Evolutionary conservation across 2,113 vertebrate genomes (phyloP), one percentile per base, ranked within the genome.

Genomic region (Gallinago media): DNA sequence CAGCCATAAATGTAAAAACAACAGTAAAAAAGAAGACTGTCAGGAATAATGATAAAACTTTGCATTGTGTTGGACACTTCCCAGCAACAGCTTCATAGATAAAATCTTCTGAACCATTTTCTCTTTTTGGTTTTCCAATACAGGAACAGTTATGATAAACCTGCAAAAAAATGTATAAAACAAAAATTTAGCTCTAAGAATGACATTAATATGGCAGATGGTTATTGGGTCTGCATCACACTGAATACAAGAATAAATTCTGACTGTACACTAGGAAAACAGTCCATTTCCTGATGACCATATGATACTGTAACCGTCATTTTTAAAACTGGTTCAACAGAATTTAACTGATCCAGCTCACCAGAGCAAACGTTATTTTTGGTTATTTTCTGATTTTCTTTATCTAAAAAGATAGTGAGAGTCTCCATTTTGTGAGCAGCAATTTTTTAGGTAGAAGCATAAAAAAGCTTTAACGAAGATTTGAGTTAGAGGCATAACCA

Each of bases 101-200:
- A 71, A 92, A 49, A 17, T 92, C 92, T 83, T 91, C 79, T 11
- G 66, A 74, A 19, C 8, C 5, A 66, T 79, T 59, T 91, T 56
- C 20, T 78, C 4, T 42, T 72, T 86, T 50, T 47, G 80, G 58
- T 55, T 94, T 92, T 87, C 89, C 91, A 94, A 99, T 52, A 81
- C 98, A 99, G 70, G 98, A 97, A 89, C 98, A 99, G 81, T 98
- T 98, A 77, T 96, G 63, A 86, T 96, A 98, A 3, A 20, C 44
- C 98, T 98, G 75, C 22, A 56, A 94, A 88, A 38, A 47, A 94
- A 83, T 85, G 62, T 59, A 79, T 25, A 72, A 34, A 59, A 72
- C 18, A 95, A 94, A 94, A 92, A 55, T 34, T 92, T 36, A 92
- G 18, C 23, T 75, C 8, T 32, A 90, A 50, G 11, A 78, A 65